Conservation (phyloP, 23 tunicate species). For the Phallusia fumigata region DNA sequence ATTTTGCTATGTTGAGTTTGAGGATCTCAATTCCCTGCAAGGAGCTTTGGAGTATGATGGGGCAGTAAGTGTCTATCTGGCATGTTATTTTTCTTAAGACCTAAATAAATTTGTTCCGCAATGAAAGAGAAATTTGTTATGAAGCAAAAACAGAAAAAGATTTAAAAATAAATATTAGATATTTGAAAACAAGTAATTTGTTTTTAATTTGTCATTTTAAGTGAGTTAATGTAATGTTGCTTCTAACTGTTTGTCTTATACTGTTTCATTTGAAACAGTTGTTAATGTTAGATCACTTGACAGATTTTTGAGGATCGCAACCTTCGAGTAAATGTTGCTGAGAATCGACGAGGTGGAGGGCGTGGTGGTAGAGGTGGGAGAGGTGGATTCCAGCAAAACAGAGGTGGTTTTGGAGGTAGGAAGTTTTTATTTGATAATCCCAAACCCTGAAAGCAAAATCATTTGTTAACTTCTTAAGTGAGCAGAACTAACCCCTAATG, state of each 20-base stretch:
- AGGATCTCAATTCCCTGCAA: conserved; percentile 64
- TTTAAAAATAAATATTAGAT: no score
- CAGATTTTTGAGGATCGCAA: conserved; percentile 76
- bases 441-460: no score
- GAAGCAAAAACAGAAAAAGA: no score
- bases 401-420: conserved; percentile 52
- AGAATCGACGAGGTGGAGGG: conserved; percentile 62
- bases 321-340: conserved; percentile 93
- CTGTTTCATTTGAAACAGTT: background rate
- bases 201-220: no score
- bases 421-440: no score
- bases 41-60: conserved; percentile 82
- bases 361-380: conserved; percentile 66
- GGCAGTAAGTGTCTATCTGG: conserved; percentile 48
- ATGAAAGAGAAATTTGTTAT: no score
- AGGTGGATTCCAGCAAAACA: conserved; percentile 53
- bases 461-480: no score
- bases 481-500: background rate
- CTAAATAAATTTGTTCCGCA: no score
- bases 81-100: no score
- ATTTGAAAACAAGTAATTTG: no score
- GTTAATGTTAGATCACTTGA: background rate
- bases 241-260: no score
- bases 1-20: conserved; percentile 98
- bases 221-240: no score